These are phyloP conservation scores for Hemibagrus wyckioides DNA, from an alignment of 2,113 vertebrate genomes.

Conservation along the genomic window DNA sequence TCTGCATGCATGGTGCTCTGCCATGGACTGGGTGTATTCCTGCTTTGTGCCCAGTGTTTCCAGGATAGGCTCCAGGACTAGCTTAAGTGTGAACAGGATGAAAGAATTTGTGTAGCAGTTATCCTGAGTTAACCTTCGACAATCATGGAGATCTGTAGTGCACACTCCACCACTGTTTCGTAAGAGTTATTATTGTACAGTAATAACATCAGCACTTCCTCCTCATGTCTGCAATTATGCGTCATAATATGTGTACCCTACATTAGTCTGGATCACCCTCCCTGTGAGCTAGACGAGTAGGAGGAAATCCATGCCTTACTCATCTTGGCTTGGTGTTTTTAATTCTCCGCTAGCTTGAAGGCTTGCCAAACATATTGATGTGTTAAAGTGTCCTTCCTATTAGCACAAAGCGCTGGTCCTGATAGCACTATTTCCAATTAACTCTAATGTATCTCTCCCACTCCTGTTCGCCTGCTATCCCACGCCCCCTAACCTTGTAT, in stretches of 20 bases:
- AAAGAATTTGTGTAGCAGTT: background rate
- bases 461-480: background rate
- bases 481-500: background rate
- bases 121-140: background rate
- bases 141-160: background rate
- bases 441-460: slow-evolving; percentile 4
- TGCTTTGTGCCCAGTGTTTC: background rate
- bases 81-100: background rate
- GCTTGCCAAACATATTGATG: background rate
- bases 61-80: background rate
- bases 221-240: slow-evolving; percentile 33
- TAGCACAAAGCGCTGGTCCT: background rate
- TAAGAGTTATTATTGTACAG: slow-evolving; percentile 22
- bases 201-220: slow-evolving; percentile 22
- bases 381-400: background rate
- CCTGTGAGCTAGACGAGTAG: slow-evolving; percentile 30
- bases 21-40: background rate
- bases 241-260: slow-evolving; percentile 13
- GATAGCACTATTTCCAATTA: background rate
- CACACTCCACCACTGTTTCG: background rate
- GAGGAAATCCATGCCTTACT: slow-evolving; percentile 38
- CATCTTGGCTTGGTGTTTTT: slow-evolving; percentile 29
- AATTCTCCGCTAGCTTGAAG: background rate
- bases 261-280: slow-evolving; percentile 30
- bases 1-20: background rate